These are phyloP conservation scores for Laticauda laticaudata DNA, from an alignment of 2,113 vertebrate species.

Conservation along the genomic window DNA sequence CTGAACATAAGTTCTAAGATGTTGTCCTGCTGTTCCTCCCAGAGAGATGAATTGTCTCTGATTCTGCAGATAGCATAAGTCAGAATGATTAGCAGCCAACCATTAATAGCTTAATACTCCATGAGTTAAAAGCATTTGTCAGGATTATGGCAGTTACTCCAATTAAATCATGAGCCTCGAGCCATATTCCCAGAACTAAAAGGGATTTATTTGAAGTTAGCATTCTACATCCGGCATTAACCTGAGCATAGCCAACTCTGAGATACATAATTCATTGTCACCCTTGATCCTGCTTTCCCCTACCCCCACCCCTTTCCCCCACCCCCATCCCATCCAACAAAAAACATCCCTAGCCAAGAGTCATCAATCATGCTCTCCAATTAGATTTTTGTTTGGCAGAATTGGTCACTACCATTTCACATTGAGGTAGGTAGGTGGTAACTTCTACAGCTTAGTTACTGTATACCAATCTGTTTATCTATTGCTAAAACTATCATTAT, in stretches of 20 bases:
- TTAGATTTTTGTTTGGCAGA: background rate
- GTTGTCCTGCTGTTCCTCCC: background rate
- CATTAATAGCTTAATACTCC: background rate
- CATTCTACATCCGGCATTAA: no score
- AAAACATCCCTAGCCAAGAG: no score
- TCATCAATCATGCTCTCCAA: no score
- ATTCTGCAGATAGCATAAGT: background rate
- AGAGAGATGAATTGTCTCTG: background rate
- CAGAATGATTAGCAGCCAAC: background rate
- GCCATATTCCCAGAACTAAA: no score
- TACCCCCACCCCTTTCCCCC: no score
- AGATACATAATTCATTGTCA: no score
- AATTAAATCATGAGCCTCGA: no score
- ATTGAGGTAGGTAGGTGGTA: background rate
- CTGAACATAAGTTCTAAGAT: background rate
- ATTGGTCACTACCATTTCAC: background rate
- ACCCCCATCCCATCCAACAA: no score
- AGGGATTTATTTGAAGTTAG: no score
- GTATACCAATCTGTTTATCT: background rate
- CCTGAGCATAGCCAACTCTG: no score
- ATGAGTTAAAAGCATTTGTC: background rate
- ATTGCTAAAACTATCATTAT: background rate
- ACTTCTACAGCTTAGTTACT: background rate
- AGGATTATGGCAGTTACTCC: no score
- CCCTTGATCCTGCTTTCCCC: no score